phyloP scores from a whole-genome alignment of 2,113 vertebrate species.

The Micronycteris hirsuta region DNA sequence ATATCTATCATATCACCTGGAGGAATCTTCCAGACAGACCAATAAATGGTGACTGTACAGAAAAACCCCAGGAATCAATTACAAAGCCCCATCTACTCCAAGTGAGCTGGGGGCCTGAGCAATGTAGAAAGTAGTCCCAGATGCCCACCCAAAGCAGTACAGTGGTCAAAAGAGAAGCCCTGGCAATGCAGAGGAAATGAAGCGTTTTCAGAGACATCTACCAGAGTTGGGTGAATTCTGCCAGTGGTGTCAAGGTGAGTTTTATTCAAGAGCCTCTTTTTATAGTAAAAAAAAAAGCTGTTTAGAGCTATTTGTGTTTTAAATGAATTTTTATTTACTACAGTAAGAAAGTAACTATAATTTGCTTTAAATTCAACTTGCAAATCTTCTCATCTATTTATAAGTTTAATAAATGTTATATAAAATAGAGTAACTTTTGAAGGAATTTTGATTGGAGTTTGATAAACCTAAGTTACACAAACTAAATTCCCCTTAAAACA shows the following conservation, averaged over 20 bases:
- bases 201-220: neutral
- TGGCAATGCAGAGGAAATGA: neutral
- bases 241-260: neutral
- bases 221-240: neutral
- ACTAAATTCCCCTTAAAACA: conserved; percentile 41
- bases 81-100: neutral
- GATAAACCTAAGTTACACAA: conserved; percentile 38
- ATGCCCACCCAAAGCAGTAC: neutral
- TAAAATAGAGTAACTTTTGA: conserved; percentile 35
- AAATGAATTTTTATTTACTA: conserved; percentile 33
- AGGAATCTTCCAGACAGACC: neutral
- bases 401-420: conserved; percentile 35
- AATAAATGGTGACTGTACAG: neutral
- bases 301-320: neutral
- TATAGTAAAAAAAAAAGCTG: neutral
- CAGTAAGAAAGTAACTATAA: neutral
- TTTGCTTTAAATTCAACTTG: conserved; percentile 43
- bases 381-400: conserved; percentile 13
- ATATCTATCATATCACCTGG: neutral
- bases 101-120: neutral
- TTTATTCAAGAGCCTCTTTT: neutral
- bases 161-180: neutral
- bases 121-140: neutral
- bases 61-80: neutral
- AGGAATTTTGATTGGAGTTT: conserved; percentile 44